These are phyloP conservation scores for Pandemis heparana DNA, from an alignment of 2,888 invertebrate species.

Conservation along the genomic window DNA sequence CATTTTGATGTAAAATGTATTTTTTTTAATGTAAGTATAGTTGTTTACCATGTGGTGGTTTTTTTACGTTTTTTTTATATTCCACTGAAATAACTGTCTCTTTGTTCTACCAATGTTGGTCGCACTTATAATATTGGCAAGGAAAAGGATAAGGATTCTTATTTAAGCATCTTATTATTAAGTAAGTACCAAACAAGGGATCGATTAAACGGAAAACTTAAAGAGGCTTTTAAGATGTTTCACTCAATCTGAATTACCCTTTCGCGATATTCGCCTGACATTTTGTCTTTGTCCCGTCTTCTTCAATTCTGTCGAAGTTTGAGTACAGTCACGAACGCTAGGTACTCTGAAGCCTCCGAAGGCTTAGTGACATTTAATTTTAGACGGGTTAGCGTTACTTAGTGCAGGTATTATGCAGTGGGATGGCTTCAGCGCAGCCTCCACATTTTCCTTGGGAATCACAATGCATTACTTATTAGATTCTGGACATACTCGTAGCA, in stretches of 20 bases:
- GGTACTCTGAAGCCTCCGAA: not conserved
- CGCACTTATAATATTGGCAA: not conserved
- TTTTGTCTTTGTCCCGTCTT: slow-evolving; percentile 36
- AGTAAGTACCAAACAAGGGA: slow-evolving; percentile 46
- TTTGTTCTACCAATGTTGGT: not conserved
- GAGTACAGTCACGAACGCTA: slow-evolving; percentile 28
- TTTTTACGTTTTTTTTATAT: no score
- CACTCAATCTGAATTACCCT: slow-evolving; percentile 40
- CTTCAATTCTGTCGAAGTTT: slow-evolving; percentile 28
- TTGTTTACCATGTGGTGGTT: not conserved
- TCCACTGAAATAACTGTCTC: no score
- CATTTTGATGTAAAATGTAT: not conserved
- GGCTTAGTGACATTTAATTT: slow-evolving; percentile 14
- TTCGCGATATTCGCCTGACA: slow-evolving; percentile 32
- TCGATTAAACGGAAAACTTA: slow-evolving; percentile 49
- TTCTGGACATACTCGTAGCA: slow-evolving; percentile 21
- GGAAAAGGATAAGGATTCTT: slow-evolving; percentile 4
- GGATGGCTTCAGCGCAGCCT: not conserved
- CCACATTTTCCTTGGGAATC: not conserved
- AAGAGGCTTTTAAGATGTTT: slow-evolving; percentile 45
- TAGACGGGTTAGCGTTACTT: not conserved
- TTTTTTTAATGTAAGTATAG: no score
- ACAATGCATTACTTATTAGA: slow-evolving; percentile 22
- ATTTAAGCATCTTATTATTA: slow-evolving; percentile 41
- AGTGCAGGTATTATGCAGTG: slow-evolving; percentile 4